Evolutionary conservation across 35 echinoderm and acorn worm species (phyloP).

Genomic region (Patiria miniata): DNA sequence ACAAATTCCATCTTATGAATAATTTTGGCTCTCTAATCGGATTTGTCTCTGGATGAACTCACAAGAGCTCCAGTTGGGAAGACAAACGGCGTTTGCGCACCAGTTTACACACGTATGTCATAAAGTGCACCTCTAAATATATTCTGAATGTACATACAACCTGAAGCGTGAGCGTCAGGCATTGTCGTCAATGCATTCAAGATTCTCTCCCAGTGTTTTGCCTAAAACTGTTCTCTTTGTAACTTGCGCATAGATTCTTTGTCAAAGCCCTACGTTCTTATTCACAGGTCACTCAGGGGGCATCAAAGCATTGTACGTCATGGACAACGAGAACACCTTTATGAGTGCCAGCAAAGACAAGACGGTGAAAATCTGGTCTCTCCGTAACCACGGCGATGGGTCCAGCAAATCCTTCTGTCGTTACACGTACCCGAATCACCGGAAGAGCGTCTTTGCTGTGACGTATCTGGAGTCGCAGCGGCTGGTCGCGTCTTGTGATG

Average conservation of each 20-base stretch:
- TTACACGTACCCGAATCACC: slow-evolving; percentile 85
- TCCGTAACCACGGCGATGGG: slow-evolving; percentile 90
- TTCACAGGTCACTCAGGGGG: slow-evolving; percentile 74
- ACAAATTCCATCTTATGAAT: too few species aligned
- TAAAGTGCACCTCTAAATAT: too few species aligned
- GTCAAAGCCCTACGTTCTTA: neutral
- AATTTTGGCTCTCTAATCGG: too few species aligned
- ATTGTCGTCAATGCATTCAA: too few species aligned
- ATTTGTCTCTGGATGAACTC: too few species aligned
- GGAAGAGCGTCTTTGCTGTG: slow-evolving; percentile 89
- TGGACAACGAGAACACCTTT: slow-evolving; percentile 93
- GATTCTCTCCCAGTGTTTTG: too few species aligned
- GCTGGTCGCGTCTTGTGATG: slow-evolving; percentile 92
- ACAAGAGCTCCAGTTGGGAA: too few species aligned
- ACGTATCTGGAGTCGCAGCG: slow-evolving; percentile 84
- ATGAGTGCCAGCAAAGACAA: slow-evolving; percentile 96
- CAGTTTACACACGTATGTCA: too few species aligned
- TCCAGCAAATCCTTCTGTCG: slow-evolving; percentile 51
- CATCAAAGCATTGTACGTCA: slow-evolving; percentile 69
- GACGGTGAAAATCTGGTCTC: slow-evolving; percentile 93
- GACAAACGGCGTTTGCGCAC: too few species aligned
- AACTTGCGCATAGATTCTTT: neutral
- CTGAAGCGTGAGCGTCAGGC: too few species aligned
- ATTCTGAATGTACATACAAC: too few species aligned
- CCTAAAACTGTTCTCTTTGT: neutral